Conservation (phyloP, 2,888 invertebrate genomes). For the Athrips mouffetella region DNA sequence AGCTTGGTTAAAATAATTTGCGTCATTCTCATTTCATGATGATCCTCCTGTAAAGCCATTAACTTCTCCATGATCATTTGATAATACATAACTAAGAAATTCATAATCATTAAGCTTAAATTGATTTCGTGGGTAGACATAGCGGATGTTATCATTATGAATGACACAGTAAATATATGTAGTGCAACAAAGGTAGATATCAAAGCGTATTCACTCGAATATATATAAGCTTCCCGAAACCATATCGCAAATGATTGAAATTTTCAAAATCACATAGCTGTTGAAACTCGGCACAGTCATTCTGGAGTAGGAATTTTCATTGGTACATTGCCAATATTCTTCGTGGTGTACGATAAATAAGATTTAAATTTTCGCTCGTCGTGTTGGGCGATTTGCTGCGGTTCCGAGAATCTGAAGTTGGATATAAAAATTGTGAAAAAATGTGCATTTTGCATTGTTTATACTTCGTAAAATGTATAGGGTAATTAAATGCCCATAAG, state of each 20-base stretch:
- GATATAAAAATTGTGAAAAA: no score
- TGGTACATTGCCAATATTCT: constrained; percentile 58
- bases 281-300: constrained; percentile 44
- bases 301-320: constrained; percentile 45
- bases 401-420: constrained; percentile 26
- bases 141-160: constrained; percentile 41
- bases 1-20: constrained; percentile 45
- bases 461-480: no score
- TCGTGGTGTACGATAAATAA: constrained; percentile 58
- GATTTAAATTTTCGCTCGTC: constrained; percentile 65
- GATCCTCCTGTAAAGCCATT: constrained; percentile 25
- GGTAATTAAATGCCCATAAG: no score
- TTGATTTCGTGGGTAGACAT: no score
- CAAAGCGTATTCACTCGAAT: neutral
- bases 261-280: constrained; percentile 50
- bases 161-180: constrained; percentile 44
- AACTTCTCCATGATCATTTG: constrained; percentile 57
- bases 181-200: constrained; percentile 43
- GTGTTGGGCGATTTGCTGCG: neutral
- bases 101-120: constrained; percentile 44
- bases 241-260: constrained; percentile 41
- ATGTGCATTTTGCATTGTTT: no score
- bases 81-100: constrained; percentile 35
- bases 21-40: constrained; percentile 44
- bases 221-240: constrained; percentile 26